A percentile compares a stretch with the other conserved stretches of the same genome.
Evolutionary conservation across 2,113 vertebrate genomes (phyloP).

Genomic region (Bagarius yarrelli): DNA sequence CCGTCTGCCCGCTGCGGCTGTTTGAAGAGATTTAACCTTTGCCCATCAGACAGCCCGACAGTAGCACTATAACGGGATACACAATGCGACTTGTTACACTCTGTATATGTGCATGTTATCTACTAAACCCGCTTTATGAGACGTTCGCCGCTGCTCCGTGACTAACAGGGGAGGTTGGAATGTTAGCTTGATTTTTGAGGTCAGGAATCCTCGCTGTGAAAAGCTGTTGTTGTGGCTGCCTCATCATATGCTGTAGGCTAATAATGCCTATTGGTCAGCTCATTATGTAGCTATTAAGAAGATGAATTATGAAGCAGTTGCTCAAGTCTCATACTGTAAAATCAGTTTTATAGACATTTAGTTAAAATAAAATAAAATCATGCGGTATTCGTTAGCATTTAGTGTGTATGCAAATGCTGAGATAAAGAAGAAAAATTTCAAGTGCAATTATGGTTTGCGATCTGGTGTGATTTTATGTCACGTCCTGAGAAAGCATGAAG

Average conservation of each 20-base stretch:
- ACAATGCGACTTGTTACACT: slow-evolving; percentile 20
- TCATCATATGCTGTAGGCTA: slow-evolving; percentile 21
- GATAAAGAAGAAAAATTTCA: neutral
- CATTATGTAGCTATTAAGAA: slow-evolving; percentile 21
- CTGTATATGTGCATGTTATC: slow-evolving; percentile 35
- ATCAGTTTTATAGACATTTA: neutral
- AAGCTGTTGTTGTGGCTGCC: slow-evolving; percentile 25
- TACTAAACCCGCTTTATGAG: slow-evolving; percentile 55
- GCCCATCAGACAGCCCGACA: slow-evolving; percentile 33
- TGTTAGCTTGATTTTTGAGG: slow-evolving; percentile 27
- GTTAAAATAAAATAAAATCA: neutral
- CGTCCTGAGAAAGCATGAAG: neutral
- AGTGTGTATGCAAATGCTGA: neutral
- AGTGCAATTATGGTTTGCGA: neutral
- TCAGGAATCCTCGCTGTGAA: neutral
- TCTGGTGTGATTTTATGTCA: neutral
- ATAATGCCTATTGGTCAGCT: slow-evolving; percentile 16
- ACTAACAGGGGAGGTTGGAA: neutral
- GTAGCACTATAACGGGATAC: slow-evolving; percentile 24
- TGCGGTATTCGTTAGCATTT: neutral
- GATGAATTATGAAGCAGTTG: neutral
- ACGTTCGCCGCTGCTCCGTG: neutral
- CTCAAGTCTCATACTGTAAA: neutral
- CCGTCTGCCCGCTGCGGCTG: slow-evolving; percentile 73
- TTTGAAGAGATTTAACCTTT: slow-evolving; percentile 69